Evolutionary conservation across 2,113 vertebrate species (phyloP).

Genomic region (Neoarius graeffei): DNA sequence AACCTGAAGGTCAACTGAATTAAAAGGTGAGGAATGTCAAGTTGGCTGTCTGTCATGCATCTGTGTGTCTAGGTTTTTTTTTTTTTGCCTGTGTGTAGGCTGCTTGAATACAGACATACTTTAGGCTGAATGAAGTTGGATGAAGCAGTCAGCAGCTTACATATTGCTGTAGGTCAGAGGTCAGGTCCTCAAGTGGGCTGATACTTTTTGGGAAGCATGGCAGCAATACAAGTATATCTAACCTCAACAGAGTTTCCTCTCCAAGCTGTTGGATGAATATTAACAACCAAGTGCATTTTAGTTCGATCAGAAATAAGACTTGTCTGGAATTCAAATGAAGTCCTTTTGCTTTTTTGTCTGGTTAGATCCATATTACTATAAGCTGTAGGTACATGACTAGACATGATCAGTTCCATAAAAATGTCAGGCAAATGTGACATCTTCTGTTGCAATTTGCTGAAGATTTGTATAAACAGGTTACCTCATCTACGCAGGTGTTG

Average conservation of each 20-base stretch:
- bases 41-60: not conserved
- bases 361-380: not conserved
- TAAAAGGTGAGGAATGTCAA: not conserved
- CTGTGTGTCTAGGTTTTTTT: not conserved
- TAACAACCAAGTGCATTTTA: not conserved
- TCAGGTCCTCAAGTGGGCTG: not conserved
- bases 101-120: not conserved
- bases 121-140: not conserved
- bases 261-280: not conserved
- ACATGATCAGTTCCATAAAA: not conserved
- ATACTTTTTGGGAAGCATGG: not conserved
- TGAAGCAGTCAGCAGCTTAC: not conserved
- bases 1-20: not conserved
- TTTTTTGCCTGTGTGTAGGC: not conserved
- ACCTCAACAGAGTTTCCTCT: not conserved
- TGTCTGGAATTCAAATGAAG: constrained; percentile 12
- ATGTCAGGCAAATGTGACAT: not conserved
- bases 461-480: constrained; percentile 13
- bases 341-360: not conserved
- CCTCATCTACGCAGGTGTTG: constrained; percentile 5
- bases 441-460: constrained; percentile 19
- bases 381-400: constrained; percentile 5
- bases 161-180: not conserved
- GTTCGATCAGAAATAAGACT: not conserved
- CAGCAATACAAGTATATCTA: not conserved